Conservation (phyloP, 2,888 invertebrate species). For the Bursaphelenchus okinawaensis region DNA sequence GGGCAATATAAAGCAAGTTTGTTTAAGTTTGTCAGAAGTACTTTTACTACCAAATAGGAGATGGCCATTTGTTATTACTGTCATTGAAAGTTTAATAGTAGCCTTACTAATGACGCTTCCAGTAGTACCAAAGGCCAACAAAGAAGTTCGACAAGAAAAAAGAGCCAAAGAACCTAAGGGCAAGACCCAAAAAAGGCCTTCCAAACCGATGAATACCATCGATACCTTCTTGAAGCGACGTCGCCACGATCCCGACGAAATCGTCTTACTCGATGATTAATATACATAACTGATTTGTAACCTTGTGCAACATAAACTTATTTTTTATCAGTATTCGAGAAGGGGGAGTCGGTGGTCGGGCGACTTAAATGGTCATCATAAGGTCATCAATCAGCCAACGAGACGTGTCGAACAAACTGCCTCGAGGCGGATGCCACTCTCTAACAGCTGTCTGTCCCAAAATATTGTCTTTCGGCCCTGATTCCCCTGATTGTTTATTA, state of each 20-base stretch:
- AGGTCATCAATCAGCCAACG: background rate
- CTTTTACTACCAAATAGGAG: too few species aligned
- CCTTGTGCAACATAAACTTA: background rate
- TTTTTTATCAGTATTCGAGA: background rate
- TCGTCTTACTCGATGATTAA: background rate
- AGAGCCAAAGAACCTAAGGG: background rate
- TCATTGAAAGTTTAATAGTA: too few species aligned
- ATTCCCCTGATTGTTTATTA: background rate
- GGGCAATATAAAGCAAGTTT: too few species aligned
- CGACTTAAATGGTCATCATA: background rate
- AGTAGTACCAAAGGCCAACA: too few species aligned
- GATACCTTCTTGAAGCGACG: background rate
- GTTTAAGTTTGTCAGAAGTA: too few species aligned
- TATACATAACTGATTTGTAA: background rate
- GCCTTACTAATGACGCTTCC: too few species aligned
- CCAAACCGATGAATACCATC: background rate
- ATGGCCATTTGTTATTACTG: too few species aligned
- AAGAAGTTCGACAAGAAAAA: too few species aligned
- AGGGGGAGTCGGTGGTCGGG: background rate
- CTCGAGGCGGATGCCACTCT: background rate
- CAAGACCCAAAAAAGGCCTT: background rate
- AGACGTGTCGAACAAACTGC: too few species aligned
- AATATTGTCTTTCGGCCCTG: background rate
- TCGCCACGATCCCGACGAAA: background rate
- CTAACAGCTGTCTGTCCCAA: background rate